These are phyloP conservation scores for Drosophila ironensis DNA, from an alignment of 1,140 invertebrate genomes.

Conservation along the genomic window DNA sequence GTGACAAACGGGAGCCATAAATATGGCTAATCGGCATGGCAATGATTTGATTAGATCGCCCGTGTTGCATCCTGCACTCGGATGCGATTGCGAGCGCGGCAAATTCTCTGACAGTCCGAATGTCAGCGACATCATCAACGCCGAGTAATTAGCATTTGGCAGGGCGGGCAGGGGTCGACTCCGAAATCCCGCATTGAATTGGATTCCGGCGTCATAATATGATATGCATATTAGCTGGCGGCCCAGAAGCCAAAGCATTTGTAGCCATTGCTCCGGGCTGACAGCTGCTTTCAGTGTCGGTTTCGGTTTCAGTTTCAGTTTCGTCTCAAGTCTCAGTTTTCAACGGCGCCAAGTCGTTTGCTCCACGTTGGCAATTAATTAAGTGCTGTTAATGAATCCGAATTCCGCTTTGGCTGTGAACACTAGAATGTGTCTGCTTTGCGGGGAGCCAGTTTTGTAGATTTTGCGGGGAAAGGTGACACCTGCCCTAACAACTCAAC, in stretches of 20 bases:
- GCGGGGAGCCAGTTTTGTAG: constrained; percentile 2
- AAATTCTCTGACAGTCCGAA: constrained; percentile 40
- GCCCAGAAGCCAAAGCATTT: constrained; percentile 18
- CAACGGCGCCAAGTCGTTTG: constrained; percentile 33
- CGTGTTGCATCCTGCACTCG: neutral
- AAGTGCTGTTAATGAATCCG: constrained; percentile 34
- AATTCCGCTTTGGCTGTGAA: constrained; percentile 30
- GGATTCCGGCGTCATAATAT: constrained; percentile 2
- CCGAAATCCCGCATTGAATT: neutral
- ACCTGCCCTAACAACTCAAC: constrained; percentile 17
- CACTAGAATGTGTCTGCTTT: constrained; percentile 1
- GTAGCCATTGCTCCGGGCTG: constrained; percentile 35
- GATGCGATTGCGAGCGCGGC: too few relatives aligned
- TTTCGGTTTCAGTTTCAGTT: constrained; percentile 33
- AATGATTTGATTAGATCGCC: constrained; percentile 68
- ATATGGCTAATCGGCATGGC: constrained; percentile 72
- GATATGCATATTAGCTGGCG: constrained; percentile 37
- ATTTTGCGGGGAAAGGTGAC: neutral
- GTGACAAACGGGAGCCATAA: constrained; percentile 58
- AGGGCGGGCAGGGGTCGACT: constrained; percentile 11
- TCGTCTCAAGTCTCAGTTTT: constrained; percentile 26
- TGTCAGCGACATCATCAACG: constrained; percentile 63
- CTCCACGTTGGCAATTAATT: constrained; percentile 54
- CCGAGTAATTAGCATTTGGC: constrained; percentile 61
- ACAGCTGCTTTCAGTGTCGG: constrained; percentile 31